These are phyloP conservation scores for Hycleus cichorii DNA, from an alignment of 1,140 invertebrate species.

Conservation along the genomic window DNA sequence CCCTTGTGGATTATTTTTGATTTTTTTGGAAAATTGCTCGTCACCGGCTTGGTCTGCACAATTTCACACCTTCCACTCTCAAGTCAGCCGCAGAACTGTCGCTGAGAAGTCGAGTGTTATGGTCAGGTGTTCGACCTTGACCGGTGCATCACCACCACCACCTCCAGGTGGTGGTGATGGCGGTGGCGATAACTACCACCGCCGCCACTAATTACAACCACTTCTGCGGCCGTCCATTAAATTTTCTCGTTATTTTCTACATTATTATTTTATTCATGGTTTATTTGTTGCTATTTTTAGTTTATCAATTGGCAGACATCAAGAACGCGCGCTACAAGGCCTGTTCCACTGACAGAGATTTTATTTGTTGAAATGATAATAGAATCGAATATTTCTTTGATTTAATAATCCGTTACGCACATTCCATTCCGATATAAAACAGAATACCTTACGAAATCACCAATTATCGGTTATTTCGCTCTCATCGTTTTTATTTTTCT, in stretches of 20 bases:
- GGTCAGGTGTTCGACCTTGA: conserved; percentile 30
- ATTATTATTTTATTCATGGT: no score
- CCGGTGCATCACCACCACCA: conserved; percentile 21
- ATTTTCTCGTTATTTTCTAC: no score
- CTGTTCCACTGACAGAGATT: conserved; percentile 6
- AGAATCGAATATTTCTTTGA: background rate
- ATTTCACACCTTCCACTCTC: conserved; percentile 7
- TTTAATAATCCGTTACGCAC: background rate
- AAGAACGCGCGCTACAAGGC: background rate
- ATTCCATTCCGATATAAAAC: background rate
- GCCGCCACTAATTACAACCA: no score
- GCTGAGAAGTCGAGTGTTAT: conserved; percentile 5
- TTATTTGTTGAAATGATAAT: background rate
- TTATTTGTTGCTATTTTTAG: background rate
- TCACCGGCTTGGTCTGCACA: no score
- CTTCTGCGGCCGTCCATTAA: no score
- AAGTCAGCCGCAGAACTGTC: conserved; percentile 27
- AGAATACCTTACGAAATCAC: background rate
- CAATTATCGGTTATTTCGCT: no score
- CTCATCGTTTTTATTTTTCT: no score
- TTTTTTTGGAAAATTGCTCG: no score
- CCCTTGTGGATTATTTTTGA: no score
- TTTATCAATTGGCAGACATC: background rate
- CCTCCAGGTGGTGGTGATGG: background rate
- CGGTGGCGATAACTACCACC: no score